Evolutionary conservation across 1,140 invertebrate species (phyloP), one percentile per base, ranked within the genome.

Genomic region (Neodiprion lecontei): DNA sequence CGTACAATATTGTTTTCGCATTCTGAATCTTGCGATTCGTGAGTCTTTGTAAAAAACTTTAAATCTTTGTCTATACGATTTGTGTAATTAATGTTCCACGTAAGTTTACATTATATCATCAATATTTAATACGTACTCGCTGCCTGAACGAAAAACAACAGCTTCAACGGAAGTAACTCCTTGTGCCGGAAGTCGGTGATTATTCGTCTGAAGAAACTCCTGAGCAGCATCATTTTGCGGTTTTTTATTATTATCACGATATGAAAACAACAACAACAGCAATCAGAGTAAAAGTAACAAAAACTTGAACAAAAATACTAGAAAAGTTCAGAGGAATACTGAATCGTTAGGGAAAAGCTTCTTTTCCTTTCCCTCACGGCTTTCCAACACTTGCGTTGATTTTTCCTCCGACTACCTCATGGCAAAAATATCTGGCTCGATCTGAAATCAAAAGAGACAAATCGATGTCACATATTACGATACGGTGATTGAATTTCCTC

Each of bases 131-230:
- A 88, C 93, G 93, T 90, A 95, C 94, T 95, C 47, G 94, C 94
- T 23, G 92, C 91, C 86, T 95, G 92, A 28, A 95, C 92, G 81
- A 95, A 94, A 85, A 94, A 95, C 74, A 95, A 89, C 74, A 95
- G 85, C 84, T 95, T 95, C 23, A 95, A 80, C 1, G 94, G 92
- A 74, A 94, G 86, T 9, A 95, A 85, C 82, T 95, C 91, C 80
- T 93, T 94, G 77, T 93, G 92, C 74, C 89, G 90, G 76, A 95
- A 91, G 84, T 95, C 94, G 76, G 93, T 91, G 73, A 90, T 85
- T 73, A 95, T 93, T 77, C 93, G 85, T 78, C 89, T 85, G 78
- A 91, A 92, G 79, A 93, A 93, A 65, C 88, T 89, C 67, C 90
- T 90, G 75, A 92, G 75, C 74, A 91, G 87, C 85, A 89, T 87